Base-by-base conservation (phyloP, 1,140 invertebrate genomes). In the Neodiprion lecontei region DNA sequence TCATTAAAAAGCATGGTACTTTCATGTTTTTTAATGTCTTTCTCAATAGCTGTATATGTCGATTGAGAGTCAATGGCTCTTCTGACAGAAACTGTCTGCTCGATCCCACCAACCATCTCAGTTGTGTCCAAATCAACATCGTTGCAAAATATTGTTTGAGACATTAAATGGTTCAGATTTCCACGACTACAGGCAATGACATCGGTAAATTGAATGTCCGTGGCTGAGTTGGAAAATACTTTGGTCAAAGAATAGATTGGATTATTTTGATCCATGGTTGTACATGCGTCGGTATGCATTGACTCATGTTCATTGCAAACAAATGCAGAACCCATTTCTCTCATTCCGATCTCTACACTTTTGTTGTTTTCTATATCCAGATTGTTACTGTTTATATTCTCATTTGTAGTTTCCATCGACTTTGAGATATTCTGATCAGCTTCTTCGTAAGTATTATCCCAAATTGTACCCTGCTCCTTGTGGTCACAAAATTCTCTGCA, bases 361-460 rank as follows among this genome's bases (percentile, higher is more conserved):
- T 61, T 17, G 9, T 17, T 17, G 28, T 40, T 40, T 40, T 40
- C 28, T 40, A 5, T 40, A 40, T 40, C 28, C 28, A 40, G 28
- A 40, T 40, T 40, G 28, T 40, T 40, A 40, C 28, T 40, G 28
- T 40, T 40, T 40, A 40, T 40, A 40, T 40, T 2, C 28, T 40
- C 28, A 40, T 40, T 40, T 40, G 28, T 40, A 40, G 28, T 40
- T 40, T 40, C 28, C 28, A 5, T 40, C 28, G 28, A 74, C 73
- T 77, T 77, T 61, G 74, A 67, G 53, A 48, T 71, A 50, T 78
- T 83, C 11, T 50, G 73, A 50, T 85, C 84, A 74, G 78, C 78
- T 67, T 85, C 84, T 72, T 85, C 84, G 69, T 85, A 85, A 0
- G 83, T 85, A 73, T 70, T 82, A 65, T 84, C 78, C 83, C 83